phyloP scores from a whole-genome alignment of 2,113 vertebrate genomes.

The Dinomys branickii region DNA sequence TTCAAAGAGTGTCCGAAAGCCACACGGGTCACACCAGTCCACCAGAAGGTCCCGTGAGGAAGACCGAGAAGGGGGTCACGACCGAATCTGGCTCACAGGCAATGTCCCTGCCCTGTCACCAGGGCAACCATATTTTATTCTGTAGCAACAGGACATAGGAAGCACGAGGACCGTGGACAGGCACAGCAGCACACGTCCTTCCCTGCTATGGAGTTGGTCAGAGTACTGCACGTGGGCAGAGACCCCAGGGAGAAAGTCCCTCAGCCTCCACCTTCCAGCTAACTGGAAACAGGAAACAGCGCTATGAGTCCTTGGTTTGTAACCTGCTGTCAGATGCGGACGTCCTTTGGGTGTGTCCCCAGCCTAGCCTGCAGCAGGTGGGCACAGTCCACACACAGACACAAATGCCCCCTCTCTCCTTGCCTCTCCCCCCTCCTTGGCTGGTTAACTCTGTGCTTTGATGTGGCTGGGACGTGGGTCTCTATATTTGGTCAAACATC shows the following conservation, averaged over 20 bases:
- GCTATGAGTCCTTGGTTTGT: neutral
- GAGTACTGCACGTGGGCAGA: neutral
- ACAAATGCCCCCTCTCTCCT: fast-evolving
- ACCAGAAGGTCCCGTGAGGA: neutral
- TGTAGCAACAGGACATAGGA: neutral
- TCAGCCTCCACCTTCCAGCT: neutral
- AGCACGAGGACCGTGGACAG: neutral
- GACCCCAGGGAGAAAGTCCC: neutral
- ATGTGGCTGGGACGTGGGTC: too few species aligned
- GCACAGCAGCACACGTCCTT: neutral
- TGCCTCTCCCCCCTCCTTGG: too few species aligned
- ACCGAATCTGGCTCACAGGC: neutral
- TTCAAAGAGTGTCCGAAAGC: neutral
- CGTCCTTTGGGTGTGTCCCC: neutral
- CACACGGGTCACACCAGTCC: neutral
- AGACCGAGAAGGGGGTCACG: neutral
- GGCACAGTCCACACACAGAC: neutral
- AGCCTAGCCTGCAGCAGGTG: too few species aligned
- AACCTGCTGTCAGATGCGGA: fast-evolving
- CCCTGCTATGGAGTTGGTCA: too few species aligned
- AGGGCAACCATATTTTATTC: neutral
- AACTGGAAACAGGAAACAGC: neutral
- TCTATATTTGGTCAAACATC: neutral
- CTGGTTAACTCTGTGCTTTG: neutral
- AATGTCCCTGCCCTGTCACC: neutral